phyloP scores from a whole-genome alignment of 2,797 vertebrate genomes.

The Pteropus rufus region DNA sequence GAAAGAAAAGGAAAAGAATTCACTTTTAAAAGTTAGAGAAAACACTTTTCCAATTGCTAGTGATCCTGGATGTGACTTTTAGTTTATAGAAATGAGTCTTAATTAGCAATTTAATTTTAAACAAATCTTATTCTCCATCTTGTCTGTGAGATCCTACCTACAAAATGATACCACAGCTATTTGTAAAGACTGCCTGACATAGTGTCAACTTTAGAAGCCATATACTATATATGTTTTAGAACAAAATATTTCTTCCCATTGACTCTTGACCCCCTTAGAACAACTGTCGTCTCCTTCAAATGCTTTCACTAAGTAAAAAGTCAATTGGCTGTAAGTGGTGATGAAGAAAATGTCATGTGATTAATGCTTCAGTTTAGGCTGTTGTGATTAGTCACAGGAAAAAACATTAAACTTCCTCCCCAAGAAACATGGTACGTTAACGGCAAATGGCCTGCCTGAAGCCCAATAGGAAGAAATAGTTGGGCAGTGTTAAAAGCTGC shows the following conservation, averaged over 20 bases:
- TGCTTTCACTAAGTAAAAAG: slow-evolving; percentile 79
- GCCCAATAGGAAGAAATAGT: slow-evolving; percentile 75
- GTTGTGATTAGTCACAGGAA: slow-evolving; percentile 80
- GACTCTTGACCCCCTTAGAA: slow-evolving; percentile 78
- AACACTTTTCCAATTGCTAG: not conserved
- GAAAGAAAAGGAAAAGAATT: not conserved
- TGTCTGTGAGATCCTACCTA: not conserved
- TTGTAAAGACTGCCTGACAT: not conserved
- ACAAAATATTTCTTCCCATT: slow-evolving; percentile 76
- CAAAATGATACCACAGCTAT: not conserved
- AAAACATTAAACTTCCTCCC: slow-evolving; percentile 78
- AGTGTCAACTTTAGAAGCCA: slow-evolving; percentile 37
- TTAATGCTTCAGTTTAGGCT: slow-evolving; percentile 80
- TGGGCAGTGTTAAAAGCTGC: slow-evolving; percentile 86
- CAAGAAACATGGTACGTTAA: slow-evolving; percentile 74
- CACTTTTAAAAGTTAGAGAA: slow-evolving; percentile 12
- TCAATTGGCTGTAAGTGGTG: slow-evolving; percentile 81
- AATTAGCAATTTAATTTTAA: not conserved
- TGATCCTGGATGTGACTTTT: not conserved
- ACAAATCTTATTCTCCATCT: not conserved
- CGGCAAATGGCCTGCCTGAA: slow-evolving; percentile 68
- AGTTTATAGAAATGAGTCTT: not conserved
- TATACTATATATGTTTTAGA: slow-evolving; percentile 57
- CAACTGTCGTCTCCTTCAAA: slow-evolving; percentile 76
- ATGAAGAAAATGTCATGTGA: slow-evolving; percentile 80